Evolutionary conservation across 2,888 invertebrate genomes (phyloP), one percentile per base, ranked within the genome.

Genomic region (Disparrhopalites patrizii): DNA sequence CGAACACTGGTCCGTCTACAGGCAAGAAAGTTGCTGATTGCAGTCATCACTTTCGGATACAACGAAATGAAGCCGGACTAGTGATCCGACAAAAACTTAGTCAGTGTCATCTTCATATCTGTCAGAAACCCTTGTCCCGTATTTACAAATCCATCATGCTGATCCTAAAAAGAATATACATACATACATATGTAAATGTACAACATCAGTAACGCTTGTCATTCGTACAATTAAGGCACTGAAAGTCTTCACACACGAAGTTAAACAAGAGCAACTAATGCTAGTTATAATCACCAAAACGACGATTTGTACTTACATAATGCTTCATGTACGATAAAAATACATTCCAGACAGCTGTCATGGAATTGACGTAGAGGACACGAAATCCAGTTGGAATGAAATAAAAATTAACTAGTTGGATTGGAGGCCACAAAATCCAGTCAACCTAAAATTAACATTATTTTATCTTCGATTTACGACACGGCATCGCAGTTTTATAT

Each of bases 271-370:
- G n/a, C n/a, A n/a, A n/a, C n/a, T n/a, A n/a, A n/a, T n/a, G n/a
- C n/a, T n/a, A n/a, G n/a, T 36, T 36, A 36, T 36, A 36, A 36
- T 51, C 15, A 27, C 15, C 5, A 51, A 25, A 4, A 20, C 8
- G 20, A 10, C 25, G 18, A 51, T 51, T 25, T 38, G 18, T 15
- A 38, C 66, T 66, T 58, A 68, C 77, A 65, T 77, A 85, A 79
- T 92, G 90, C 80, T 93, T 95, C 76, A 93, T 86, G 78, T 88
- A 93, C 0, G 94, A 94, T 68, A 96, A 81, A 78, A 93, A 91
- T 68, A 91, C 83, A 80, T 96, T 90, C 81, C 93, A 97, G 28
- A 90, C 77, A 80, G 93, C 88, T 54, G 93, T 93, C 71, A 93
- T 85, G 62, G 85, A 78, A 79, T 93, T 92, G 13, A 94, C 90